These are phyloP conservation scores for Dipodomys stephensi DNA, from an alignment of 2,113 vertebrate genomes.

Conservation along the genomic window DNA sequence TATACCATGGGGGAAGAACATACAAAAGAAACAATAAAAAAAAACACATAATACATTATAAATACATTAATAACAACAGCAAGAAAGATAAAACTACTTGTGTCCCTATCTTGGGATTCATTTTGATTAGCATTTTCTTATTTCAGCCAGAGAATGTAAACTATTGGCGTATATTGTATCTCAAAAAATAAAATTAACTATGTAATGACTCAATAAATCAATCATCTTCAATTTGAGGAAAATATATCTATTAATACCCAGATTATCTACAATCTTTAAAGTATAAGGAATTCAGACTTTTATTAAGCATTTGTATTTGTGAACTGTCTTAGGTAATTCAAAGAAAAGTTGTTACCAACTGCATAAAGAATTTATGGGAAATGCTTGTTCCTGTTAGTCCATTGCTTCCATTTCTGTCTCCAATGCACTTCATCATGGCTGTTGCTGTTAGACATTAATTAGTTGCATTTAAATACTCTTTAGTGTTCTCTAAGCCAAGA, in stretches of 20 bases:
- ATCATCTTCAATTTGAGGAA: background rate
- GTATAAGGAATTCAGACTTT: background rate
- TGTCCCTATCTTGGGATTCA: too few species aligned
- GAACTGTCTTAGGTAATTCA: background rate
- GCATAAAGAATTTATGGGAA: background rate
- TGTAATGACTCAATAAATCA: too few species aligned
- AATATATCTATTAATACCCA: background rate
- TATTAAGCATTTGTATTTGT: background rate
- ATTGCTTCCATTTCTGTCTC: background rate
- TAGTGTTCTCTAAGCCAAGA: background rate
- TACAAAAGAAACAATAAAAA: too few species aligned
- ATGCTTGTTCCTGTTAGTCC: background rate
- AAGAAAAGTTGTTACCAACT: background rate
- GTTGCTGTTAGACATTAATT: background rate
- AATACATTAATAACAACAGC: too few species aligned
- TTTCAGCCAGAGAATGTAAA: background rate
- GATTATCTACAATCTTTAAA: background rate
- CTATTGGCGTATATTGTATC: background rate
- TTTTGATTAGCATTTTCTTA: too few species aligned
- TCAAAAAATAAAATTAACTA: background rate
- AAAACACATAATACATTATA: too few species aligned
- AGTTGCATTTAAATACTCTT: background rate
- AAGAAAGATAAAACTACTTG: too few species aligned
- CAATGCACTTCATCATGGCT: background rate
- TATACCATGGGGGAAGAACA: too few species aligned